Conservation (phyloP, 2,113 vertebrate species). For the Trichechus manatus region DNA sequence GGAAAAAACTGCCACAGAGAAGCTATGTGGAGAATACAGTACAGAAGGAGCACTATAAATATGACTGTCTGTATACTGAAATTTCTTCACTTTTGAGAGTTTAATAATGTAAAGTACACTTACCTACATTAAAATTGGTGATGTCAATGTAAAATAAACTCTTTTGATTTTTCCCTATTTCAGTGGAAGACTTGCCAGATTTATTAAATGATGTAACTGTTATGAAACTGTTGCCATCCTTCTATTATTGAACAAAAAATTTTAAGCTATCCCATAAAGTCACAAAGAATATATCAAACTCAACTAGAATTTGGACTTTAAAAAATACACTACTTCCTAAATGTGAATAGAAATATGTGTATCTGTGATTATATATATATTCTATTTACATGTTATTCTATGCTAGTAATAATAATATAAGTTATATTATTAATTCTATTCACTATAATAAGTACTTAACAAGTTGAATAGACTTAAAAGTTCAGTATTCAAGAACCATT, state of each 20-base stretch:
- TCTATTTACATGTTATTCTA: conserved; percentile 31
- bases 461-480: background rate
- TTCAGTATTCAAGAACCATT: conserved; percentile 12
- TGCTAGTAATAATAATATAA: background rate
- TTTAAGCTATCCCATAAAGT: conserved; percentile 58
- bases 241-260: conserved; percentile 52
- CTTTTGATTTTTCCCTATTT: conserved; percentile 42
- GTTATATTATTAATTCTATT: background rate
- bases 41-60: background rate
- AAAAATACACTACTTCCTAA: background rate
- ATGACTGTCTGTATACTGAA: background rate
- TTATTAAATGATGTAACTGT: conserved; percentile 47
- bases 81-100: conserved; percentile 10
- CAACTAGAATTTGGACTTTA: background rate
- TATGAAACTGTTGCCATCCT: conserved; percentile 44
- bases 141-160: conserved; percentile 5
- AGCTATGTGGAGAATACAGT: background rate
- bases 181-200: background rate
- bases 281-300: conserved; percentile 52
- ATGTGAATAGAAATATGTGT: background rate
- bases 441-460: background rate
- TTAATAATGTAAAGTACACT: conserved; percentile 6
- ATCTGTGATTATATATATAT: conserved; percentile 37
- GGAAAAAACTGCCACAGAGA: conserved; percentile 24
- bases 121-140: background rate